These are phyloP conservation scores for Caenorhabditis sp. DNA, from an alignment of 2,888 invertebrate genomes.

Conservation along the genomic window DNA sequence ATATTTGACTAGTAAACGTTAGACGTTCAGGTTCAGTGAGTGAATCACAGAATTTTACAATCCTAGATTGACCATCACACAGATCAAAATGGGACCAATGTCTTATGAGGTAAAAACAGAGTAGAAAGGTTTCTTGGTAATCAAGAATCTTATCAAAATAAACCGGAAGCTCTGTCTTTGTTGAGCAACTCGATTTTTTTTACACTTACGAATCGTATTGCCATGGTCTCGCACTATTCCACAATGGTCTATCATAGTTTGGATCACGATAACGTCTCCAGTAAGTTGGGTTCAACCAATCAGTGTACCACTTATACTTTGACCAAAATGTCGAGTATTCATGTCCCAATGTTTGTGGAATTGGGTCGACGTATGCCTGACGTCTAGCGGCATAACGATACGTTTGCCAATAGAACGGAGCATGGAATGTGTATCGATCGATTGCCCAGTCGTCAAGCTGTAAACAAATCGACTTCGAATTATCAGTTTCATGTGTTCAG, in stretches of 20 bases:
- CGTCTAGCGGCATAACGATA: conserved; percentile 65
- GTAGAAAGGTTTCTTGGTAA: too few relatives aligned
- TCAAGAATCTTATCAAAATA: too few relatives aligned
- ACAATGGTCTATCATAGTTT: conserved; percentile 65
- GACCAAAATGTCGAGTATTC: conserved; percentile 63
- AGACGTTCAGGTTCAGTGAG: too few relatives aligned
- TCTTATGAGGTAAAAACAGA: too few relatives aligned
- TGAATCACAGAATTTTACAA: too few relatives aligned
- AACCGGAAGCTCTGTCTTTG: too few relatives aligned
- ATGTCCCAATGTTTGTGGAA: conserved; percentile 59
- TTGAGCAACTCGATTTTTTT: too few relatives aligned
- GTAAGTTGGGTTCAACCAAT: conserved; percentile 67
- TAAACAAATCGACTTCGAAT: conserved; percentile 11
- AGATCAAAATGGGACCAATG: too few relatives aligned
- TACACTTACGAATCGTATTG: conserved; percentile 53
- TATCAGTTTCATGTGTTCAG: not conserved
- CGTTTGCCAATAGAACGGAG: conserved; percentile 66
- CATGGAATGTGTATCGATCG: conserved; percentile 60
- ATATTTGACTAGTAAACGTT: too few relatives aligned
- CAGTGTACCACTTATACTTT: conserved; percentile 66
- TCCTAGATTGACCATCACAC: too few relatives aligned
- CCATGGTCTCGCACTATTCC: conserved; percentile 67
- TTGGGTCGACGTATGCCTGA: conserved; percentile 62
- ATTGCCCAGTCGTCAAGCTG: conserved; percentile 62
- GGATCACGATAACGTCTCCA: conserved; percentile 68